Base-by-base conservation (phyloP, 2,888 invertebrate genomes). In the Xiphydria camelus region DNA sequence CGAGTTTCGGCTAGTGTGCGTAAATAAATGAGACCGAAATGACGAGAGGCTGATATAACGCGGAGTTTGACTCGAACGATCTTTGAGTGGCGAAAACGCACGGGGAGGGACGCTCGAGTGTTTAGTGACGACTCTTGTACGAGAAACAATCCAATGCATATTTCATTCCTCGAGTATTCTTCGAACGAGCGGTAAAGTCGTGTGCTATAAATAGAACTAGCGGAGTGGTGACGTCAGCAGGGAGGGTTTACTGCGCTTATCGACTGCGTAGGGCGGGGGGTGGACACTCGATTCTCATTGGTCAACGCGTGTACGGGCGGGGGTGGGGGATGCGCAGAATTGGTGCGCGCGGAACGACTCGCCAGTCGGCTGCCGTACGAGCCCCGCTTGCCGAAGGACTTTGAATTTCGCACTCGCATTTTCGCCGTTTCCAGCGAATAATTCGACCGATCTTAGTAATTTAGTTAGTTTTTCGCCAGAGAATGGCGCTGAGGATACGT, bases 161-260 rank as follows among this genome's bases (percentile, higher is more conserved):
- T 23, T 33, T 33, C 9, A 3, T 18, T 21, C 25, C 9, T 10
- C 36, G 22, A 14, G 36, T 22, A 25, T 36, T 36, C 6, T 10
- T 19, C n/a, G n/a, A n/a, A n/a, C n/a, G n/a, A n/a, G n/a, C n/a
- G n/a, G n/a, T n/a, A n/a, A n/a, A n/a, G n/a, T 6, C 23, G 12
- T 22, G 57, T 64, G 56, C 49, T 62, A 66, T 59, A 60, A 65
- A 62, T 66, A 64, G 61, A 53, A 45, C 37, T 33, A 55, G 49
- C 51, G 43, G 35, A 42, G n/a, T 34, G 49, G 53, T 61, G 55
- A 64, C 51, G 44, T 49, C 45, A 48, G 39, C 34, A 35, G 45
- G 49, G 42, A 37, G 49, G 51, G 55, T 44, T 44, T 40, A 35
- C 17, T 37, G 17, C 40, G 23, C 33, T 45, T 39, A 61, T 61